Conservation (phyloP, 2,113 vertebrate species). For the Periophthalmodon schlosseri region DNA sequence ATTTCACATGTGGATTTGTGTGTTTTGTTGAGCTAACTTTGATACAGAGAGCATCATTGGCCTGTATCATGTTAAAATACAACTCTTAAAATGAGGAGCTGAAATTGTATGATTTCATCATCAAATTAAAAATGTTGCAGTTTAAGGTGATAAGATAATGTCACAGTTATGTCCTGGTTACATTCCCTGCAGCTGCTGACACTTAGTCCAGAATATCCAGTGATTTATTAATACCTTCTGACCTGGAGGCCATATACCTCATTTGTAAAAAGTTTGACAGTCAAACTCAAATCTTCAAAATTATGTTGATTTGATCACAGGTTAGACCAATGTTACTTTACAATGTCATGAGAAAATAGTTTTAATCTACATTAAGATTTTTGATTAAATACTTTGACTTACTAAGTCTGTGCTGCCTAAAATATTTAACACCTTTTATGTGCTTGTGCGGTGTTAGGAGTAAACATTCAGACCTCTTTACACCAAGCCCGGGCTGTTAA, state of each 20-base stretch:
- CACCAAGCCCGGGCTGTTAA: background rate
- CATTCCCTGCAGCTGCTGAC: constrained; percentile 54
- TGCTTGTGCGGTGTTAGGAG: background rate
- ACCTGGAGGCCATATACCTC: constrained; percentile 36
- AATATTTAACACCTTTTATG: no score
- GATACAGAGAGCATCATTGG: background rate
- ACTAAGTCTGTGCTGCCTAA: no score
- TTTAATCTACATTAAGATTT: background rate
- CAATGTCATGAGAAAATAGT: background rate
- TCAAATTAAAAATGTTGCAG: background rate
- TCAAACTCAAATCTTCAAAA: constrained; percentile 20
- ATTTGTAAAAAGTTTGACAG: background rate
- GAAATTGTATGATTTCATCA: background rate
- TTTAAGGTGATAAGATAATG: constrained; percentile 22
- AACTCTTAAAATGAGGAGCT: background rate
- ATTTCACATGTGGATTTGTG: background rate
- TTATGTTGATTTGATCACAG: background rate
- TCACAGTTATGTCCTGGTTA: constrained; percentile 40
- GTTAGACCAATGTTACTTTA: background rate
- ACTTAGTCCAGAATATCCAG: constrained; percentile 60
- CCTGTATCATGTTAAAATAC: background rate
- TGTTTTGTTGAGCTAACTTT: background rate
- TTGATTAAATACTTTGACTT: background rate
- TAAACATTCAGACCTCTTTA: background rate
- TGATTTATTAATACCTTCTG: constrained; percentile 62